Evolutionary conservation across 2,113 vertebrate species (phyloP).

Genomic region (Microcebus tavaratra): DNA sequence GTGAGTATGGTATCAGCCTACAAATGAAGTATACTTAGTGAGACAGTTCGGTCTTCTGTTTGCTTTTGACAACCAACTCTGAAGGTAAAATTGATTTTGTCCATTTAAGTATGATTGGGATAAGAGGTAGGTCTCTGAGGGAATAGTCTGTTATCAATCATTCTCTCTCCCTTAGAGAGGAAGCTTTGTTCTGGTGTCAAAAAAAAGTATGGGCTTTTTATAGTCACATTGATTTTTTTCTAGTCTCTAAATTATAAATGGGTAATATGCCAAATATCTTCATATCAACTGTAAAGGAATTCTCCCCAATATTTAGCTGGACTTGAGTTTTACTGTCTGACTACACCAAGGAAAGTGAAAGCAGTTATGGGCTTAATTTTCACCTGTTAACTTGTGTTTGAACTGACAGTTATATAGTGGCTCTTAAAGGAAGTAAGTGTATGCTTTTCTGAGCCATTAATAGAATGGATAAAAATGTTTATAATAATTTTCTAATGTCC

Average conservation of each 20-base stretch:
- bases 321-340: background rate
- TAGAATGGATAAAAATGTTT: background rate
- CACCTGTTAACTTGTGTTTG: background rate
- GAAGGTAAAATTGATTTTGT: background rate
- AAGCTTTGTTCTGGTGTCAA: constrained; percentile 21
- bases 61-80: background rate
- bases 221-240: constrained; percentile 3
- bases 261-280: background rate
- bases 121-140: background rate
- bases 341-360: background rate
- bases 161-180: background rate
- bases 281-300: background rate
- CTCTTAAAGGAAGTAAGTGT: background rate
- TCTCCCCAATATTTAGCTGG: background rate
- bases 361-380: background rate
- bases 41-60: background rate
- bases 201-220: background rate
- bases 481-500: background rate
- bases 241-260: background rate
- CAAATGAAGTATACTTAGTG: background rate
- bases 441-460: background rate
- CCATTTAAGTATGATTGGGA: background rate
- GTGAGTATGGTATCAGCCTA: background rate
- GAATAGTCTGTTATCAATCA: background rate
- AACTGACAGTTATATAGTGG: background rate